These are phyloP conservation scores for Aegotheles bennettii DNA, from an alignment of 2,113 vertebrate species.

Conservation along the genomic window DNA sequence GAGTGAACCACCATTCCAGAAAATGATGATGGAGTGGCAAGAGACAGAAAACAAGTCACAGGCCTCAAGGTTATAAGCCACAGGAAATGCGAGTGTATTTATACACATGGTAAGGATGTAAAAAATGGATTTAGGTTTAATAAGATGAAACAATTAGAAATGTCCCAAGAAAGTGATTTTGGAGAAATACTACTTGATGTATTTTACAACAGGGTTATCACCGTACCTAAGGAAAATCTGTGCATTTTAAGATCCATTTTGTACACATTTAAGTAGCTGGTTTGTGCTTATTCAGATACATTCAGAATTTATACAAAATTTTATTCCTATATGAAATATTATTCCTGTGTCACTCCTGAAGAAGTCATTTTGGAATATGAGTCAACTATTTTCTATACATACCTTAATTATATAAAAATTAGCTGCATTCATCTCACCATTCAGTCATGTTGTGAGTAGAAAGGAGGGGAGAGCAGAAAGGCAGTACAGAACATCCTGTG, in stretches of 20 bases:
- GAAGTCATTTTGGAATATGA: background rate
- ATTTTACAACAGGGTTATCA: background rate
- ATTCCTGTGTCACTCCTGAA: background rate
- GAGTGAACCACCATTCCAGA: background rate
- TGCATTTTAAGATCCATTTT: background rate
- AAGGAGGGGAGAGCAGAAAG: background rate
- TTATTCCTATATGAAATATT: background rate
- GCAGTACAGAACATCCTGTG: background rate
- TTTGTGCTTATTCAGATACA: background rate
- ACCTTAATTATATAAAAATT: background rate
- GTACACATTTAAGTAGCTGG: background rate
- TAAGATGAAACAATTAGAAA: background rate
- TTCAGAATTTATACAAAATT: background rate
- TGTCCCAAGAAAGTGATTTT: background rate
- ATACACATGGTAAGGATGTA: background rate
- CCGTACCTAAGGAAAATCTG: background rate
- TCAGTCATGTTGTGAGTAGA: background rate
- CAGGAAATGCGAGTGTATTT: background rate
- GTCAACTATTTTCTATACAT: background rate
- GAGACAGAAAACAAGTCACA: background rate
- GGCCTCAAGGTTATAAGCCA: fast-evolving
- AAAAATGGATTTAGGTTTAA: background rate
- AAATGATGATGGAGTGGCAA: background rate
- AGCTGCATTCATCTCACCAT: background rate
- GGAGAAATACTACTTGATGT: background rate